Percentiles rank a stretch among this genome's conserved stretches.
Conservation (phyloP, 64 coral and sea anemone genomes). For the Pachyseris speciosa region DNA sequence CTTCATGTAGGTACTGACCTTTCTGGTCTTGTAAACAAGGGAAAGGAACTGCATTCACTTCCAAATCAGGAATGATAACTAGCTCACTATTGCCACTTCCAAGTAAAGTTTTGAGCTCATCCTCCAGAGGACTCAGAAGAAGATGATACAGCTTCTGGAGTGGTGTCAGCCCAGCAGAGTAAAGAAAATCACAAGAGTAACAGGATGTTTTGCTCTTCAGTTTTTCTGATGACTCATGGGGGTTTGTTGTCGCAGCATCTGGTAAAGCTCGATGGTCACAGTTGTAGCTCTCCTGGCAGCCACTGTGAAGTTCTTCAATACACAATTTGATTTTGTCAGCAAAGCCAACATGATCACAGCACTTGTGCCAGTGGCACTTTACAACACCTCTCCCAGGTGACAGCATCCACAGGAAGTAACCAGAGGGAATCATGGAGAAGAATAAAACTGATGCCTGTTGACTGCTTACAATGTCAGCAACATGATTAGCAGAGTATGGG, state of each 20-base stretch:
- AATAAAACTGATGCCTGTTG: conserved; percentile 59
- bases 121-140: conserved; percentile 49
- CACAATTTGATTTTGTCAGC: conserved; percentile 64
- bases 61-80: conserved; percentile 65
- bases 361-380: conserved; percentile 76
- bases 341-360: conserved; percentile 57
- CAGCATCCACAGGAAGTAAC: conserved; percentile 79
- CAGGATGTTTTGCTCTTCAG: conserved; percentile 14
- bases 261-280: conserved; percentile 87
- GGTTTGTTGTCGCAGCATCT: not conserved
- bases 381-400: conserved; percentile 74
- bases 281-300: conserved; percentile 45
- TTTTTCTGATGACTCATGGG: not conserved
- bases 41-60: conserved; percentile 76
- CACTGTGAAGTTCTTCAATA: conserved; percentile 65
- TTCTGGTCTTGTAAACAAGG: conserved; percentile 52
- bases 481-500: conserved; percentile 63
- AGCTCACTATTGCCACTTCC: conserved; percentile 32
- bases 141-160: conserved; percentile 55
- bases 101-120: conserved; percentile 46
- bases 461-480: conserved; percentile 38
- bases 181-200: conserved; percentile 11
- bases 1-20: conserved; percentile 63
- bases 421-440: conserved; percentile 70
- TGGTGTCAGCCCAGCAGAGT: conserved; percentile 17